Evolutionary conservation across 1,140 invertebrate species (phyloP), one percentile per base, ranked within the genome.

Genomic region (Drosophila subobscura): DNA sequence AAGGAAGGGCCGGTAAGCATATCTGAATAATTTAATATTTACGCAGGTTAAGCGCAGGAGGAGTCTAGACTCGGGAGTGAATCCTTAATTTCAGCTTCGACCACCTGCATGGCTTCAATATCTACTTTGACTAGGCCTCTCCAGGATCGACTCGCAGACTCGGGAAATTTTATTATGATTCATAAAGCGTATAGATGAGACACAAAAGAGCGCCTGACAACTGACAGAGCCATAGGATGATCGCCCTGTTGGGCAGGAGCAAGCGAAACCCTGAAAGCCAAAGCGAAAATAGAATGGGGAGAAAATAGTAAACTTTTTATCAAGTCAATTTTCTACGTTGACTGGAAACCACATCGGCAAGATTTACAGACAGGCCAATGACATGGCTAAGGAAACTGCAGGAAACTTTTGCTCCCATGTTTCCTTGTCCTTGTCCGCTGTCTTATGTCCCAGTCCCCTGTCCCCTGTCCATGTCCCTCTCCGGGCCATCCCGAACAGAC

Each of bases 311-410:
- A 86, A 86, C 78, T 86, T 86, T 86, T 86, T 86, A 88, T 86
- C 78, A 86, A 86, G 83, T 86, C 83, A 86, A 86, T 86, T 81
- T 86, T 88, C 66, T 79, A 86, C 83, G 78, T 75, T 88, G 77
- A 66, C 80, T 79, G 80, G 45, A 77, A 86, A 49, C 81, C 81
- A 76, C 80, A 85, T 71, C 72, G 58, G 72, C 74, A 83, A 52
- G 72, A 83, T 81, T 83, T 78, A 66, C 79, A 71, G 77, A 85
- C 77, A 86, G 81, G 77, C 81, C 77, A 86, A 79, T 86, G 80
- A 85, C 80, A 85, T 76, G 76, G 63, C 72, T 57, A 73, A 70
- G 79, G 52, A 84, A 79, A 65, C 72, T 77, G 67, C 42, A 72
- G 44, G 59, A 83, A 86, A 83, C 59, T 86, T 85, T 67, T 76